These are phyloP conservation scores for Gari tellinella DNA, from an alignment of 2,888 invertebrate genomes.

Conservation along the genomic window DNA sequence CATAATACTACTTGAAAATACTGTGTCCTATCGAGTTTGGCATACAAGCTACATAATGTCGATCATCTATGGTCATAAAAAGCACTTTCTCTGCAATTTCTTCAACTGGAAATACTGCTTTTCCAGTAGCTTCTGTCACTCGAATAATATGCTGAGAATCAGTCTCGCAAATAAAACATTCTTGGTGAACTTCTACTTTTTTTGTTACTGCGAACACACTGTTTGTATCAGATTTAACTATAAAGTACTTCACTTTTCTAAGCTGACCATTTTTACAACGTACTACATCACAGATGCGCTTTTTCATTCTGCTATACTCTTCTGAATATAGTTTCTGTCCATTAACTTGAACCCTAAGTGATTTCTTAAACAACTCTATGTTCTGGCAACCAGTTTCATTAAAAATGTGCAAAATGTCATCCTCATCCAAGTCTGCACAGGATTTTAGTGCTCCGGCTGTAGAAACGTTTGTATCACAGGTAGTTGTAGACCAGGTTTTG, in stretches of 20 bases:
- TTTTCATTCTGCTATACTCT: conserved; percentile 25
- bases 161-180: conserved; percentile 28
- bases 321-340: conserved; percentile 8
- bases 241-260: conserved; percentile 17
- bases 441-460: conserved; percentile 19
- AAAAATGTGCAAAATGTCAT: conserved; percentile 15
- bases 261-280: conserved; percentile 14
- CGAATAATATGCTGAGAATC: conserved; percentile 30
- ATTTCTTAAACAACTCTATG: conserved; percentile 13
- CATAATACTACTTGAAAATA: conserved; percentile 31
- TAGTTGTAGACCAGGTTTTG: conserved; percentile 12
- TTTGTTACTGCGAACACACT: conserved; percentile 31
- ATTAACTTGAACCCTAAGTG: conserved; percentile 17
- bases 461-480: conserved; percentile 9
- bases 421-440: conserved; percentile 13
- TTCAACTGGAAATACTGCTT: conserved; percentile 34
- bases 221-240: conserved; percentile 17
- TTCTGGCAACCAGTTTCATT: conserved; percentile 14
- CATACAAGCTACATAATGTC: conserved; percentile 29
- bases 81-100: conserved; percentile 33
- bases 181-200: conserved; percentile 27
- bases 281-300: conserved; percentile 23
- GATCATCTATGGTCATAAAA: conserved; percentile 28
- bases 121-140: conserved; percentile 26
- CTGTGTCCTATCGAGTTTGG: conserved; percentile 36